Conservation (phyloP, 2,888 invertebrate species). For the Lampropteryx suffumata region DNA sequence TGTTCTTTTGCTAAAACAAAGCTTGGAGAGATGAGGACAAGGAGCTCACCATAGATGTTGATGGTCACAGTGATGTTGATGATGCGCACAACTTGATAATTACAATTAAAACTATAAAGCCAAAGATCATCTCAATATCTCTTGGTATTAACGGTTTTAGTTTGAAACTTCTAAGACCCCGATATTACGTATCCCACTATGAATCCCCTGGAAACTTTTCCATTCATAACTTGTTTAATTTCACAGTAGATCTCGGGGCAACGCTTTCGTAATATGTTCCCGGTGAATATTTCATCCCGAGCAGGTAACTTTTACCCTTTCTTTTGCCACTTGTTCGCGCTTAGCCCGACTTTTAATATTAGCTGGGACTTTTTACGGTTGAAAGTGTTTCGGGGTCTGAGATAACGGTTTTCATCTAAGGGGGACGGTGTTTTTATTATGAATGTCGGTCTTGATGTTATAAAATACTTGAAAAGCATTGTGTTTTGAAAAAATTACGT, state of each 20-base stretch:
- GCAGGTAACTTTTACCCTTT: conserved; percentile 48
- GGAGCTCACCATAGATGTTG: too few species aligned
- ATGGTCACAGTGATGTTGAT: neutral
- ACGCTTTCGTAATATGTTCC: conserved; percentile 49
- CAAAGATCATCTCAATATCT: conserved; percentile 18
- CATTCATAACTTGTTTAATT: conserved; percentile 67
- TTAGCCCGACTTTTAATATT: conserved; percentile 56
- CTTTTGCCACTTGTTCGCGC: conserved; percentile 51
- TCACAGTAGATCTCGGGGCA: conserved; percentile 51
- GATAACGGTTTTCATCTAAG: conserved; percentile 13
- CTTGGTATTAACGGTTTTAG: conserved; percentile 23
- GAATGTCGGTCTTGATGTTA: neutral
- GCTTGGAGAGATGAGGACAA: too few species aligned
- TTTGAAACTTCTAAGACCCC: conserved; percentile 35
- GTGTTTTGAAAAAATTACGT: too few species aligned
- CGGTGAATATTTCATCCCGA: conserved; percentile 56
- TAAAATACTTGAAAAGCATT: too few species aligned
- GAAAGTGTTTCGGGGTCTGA: conserved; percentile 18
- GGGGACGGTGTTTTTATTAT: neutral
- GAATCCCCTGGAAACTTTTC: conserved; percentile 50
- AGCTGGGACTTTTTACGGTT: conserved; percentile 32
- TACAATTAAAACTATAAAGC: conserved; percentile 13
- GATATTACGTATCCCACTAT: conserved; percentile 53
- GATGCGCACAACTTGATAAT: neutral
- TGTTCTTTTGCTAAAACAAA: neutral